Evolutionary conservation across 2,797 vertebrate genomes (phyloP), one percentile per base, ranked within the genome.

Genomic region (Bryconaethiops microstoma): DNA sequence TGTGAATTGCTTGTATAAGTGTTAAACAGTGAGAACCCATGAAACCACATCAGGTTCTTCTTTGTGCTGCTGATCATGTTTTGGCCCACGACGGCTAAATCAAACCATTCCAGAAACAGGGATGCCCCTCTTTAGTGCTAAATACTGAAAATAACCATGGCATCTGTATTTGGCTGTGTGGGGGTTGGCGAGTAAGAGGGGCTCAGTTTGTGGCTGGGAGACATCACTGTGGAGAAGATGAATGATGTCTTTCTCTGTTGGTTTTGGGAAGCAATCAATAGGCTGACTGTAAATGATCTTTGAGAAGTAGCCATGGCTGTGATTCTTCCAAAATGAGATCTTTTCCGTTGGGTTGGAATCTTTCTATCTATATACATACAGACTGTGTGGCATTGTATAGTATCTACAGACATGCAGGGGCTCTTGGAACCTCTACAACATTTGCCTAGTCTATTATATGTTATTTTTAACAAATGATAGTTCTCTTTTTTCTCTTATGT

Each of bases 231-330:
- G 85, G 74, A 35, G 62, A 83, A 89, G 90, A 94, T 93, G 90
- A 88, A 92, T 92, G 86, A 88, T 87, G 82, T 67, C 83, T 88
- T 89, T 85, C 88, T 85, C 82, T 93, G 91, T 93, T 93, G 88
- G 85, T 93, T 81, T 92, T 94, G 92, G 91, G 90, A 87, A 88
- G 89, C 90, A 91, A 93, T 92, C 91, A 91, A 90, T 90, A 91
- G 84, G 59, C 76, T 75, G 80, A 80, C 85, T 86, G 82, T 88
- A 88, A 87, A 86, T 85, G 63, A 84, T 84, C 78, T 82, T 82
- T 84, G 76, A 78, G 73, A 80, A 83, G 54, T 55, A 74, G 35
- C 29, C 19, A 77, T 19, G 65, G 76, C 62, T 62, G 21, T 79
- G 78, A 83, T 65, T 75, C 84, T 80, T 86, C 83, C 84, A 85